Evolutionary conservation across 2,113 vertebrate species (phyloP), one percentile per base, ranked within the genome.

Genomic region (Labeo catla): DNA sequence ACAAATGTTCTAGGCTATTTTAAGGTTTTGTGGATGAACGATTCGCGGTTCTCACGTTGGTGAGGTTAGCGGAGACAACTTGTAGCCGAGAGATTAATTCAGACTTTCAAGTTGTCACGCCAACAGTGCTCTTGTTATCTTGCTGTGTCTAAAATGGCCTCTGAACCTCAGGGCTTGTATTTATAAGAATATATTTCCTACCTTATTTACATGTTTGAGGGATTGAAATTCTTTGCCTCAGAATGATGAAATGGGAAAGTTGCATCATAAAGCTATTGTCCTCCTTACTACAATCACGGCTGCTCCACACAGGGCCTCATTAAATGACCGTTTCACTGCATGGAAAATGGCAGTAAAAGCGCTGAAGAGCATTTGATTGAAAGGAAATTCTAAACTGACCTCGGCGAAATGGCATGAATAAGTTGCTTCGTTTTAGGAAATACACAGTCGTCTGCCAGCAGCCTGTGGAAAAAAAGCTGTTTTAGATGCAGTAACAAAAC

Each of bases 1-100:
- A 43, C 57, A 21, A 34, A 36, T 16, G 13, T 63, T 72, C n/a
- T 45, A 12, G 49, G 47, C 73, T 79, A 21, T 72, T 61, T 39
- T 19, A 43, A 50, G 76, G 34, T 76, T 61, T 47, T 16, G 81
- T 76, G 85, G 77, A 68, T 10, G 43, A 70, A 85, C 54, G 61
- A 50, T 47, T 50, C 61, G 11, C 74, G 57, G 19, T 72, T 66
- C 39, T 80, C 34, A 21, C 47, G 39, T 84, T 87, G 19, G 59
- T 84, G n/a, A 59, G 66, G 68, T 74, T 90, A 15, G 54, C 73
- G n/a, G 83, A 88, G 88, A 91, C 91, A 91, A 87, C 89, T 91
- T 90, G 87, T 80, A 87, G 83, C 83, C 66, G 84, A 78, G 61
- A 92, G 91, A 94, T 94, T 92, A 91, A 86, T 88, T 59, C 87